Conservation (phyloP, 2,888 invertebrate species). For the Sinelater perroti region DNA sequence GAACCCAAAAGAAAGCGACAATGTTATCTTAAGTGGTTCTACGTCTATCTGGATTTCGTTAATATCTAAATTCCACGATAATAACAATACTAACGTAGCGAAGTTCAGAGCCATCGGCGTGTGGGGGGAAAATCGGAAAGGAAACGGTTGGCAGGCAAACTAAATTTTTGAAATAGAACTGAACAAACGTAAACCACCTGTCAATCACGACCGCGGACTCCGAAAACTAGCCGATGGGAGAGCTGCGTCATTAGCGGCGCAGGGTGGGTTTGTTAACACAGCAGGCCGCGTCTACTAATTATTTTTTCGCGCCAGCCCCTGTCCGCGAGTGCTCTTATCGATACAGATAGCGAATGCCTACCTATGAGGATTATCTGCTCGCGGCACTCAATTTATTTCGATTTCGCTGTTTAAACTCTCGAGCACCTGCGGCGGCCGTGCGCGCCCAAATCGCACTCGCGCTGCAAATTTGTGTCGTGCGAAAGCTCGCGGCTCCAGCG, state of each 20-base stretch:
- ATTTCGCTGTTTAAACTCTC: slow-evolving; percentile 18
- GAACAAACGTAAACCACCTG: slow-evolving; percentile 8
- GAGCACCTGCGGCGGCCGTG: not conserved
- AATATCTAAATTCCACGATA: no score
- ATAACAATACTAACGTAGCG: no score
- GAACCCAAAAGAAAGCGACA: no score
- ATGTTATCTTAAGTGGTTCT: no score
- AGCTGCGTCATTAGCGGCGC: slow-evolving; percentile 15
- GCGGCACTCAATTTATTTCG: slow-evolving; percentile 12
- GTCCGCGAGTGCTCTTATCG: slow-evolving; percentile 16
- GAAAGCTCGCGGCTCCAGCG: not conserved
- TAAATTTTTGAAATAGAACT: slow-evolving; percentile 12
- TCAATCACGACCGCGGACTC: slow-evolving; percentile 2
- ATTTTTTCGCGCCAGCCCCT: slow-evolving; percentile 20
- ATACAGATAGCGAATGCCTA: slow-evolving; percentile 19
- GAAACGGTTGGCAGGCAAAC: slow-evolving; percentile 7
- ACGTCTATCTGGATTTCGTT: no score
- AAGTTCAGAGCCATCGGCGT: no score
- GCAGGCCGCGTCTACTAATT: slow-evolving; percentile 18
- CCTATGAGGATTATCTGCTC: slow-evolving; percentile 23
- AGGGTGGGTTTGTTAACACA: slow-evolving; percentile 26
- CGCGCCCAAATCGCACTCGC: no score
- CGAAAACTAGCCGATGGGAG: slow-evolving; percentile 18
- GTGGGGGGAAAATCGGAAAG: no score
- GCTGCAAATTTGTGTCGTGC: not conserved